These are phyloP conservation scores for Hycleus cichorii DNA, from an alignment of 1,140 invertebrate genomes.

Conservation along the genomic window DNA sequence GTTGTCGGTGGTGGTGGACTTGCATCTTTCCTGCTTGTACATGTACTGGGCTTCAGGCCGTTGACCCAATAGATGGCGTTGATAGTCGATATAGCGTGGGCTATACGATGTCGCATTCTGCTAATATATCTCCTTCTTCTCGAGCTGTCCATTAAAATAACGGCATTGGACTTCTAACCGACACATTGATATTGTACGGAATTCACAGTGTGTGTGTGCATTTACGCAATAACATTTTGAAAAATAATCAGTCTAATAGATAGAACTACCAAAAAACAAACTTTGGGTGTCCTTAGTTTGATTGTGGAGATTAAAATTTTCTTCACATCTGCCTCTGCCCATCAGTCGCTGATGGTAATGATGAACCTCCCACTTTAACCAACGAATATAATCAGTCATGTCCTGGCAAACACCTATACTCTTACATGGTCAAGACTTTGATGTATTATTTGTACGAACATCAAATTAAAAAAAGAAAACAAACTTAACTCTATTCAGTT, in stretches of 20 bases:
- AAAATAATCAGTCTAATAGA: no score
- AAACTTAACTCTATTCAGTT: slow-evolving; percentile 22
- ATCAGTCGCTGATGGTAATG: slow-evolving; percentile 17
- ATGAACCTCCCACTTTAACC: slow-evolving; percentile 27
- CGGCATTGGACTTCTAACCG: slow-evolving; percentile 4
- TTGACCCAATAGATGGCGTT: slow-evolving; percentile 15
- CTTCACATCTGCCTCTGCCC: background rate
- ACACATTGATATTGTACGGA: slow-evolving; percentile 19
- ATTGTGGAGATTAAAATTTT: no score
- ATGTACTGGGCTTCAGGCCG: background rate
- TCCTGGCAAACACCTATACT: slow-evolving; percentile 26
- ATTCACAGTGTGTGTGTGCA: slow-evolving; percentile 1
- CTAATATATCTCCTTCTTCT: slow-evolving; percentile 13
- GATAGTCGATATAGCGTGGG: slow-evolving; percentile 14
- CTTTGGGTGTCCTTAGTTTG: no score
- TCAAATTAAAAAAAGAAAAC: slow-evolving; percentile 24
- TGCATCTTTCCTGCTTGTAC: no score
- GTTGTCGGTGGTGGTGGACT: no score
- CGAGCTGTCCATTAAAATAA: slow-evolving; percentile 17
- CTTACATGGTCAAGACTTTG: slow-evolving; percentile 26
- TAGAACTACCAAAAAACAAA: no score
- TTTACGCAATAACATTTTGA: background rate
- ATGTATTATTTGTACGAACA: slow-evolving; percentile 33
- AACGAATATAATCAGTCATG: slow-evolving; percentile 29
- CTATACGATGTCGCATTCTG: slow-evolving; percentile 12